A percentile compares a stretch with the other conserved stretches of the same genome.
These are phyloP conservation scores for Blennius ocellaris DNA, from an alignment of 2,113 vertebrate species.

Conservation along the genomic window DNA sequence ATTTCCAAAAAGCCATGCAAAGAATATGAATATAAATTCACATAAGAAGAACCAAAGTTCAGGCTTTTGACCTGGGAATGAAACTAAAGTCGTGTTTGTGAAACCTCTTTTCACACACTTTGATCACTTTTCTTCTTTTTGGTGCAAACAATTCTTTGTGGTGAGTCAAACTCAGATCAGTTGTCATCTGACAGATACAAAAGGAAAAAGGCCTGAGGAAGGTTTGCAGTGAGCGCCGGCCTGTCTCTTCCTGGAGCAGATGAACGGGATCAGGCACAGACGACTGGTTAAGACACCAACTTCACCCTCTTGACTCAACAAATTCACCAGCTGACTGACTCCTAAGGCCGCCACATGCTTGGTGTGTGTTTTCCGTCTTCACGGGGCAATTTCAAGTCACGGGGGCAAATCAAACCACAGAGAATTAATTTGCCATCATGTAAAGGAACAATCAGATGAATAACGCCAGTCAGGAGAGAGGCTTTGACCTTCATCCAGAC, in stretches of 20 bases:
- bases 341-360: slow-evolving; percentile 59
- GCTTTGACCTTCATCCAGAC: too few species aligned
- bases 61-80: slow-evolving; percentile 73
- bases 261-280: slow-evolving; percentile 77
- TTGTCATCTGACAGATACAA: slow-evolving; percentile 53
- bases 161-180: slow-evolving; percentile 69
- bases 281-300: slow-evolving; percentile 78
- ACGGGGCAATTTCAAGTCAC: slow-evolving; percentile 5
- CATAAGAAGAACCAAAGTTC: slow-evolving; percentile 69
- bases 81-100: slow-evolving; percentile 51
- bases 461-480: too few species aligned
- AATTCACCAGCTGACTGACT: slow-evolving; percentile 60
- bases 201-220: slow-evolving; percentile 74
- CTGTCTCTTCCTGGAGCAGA: slow-evolving; percentile 46
- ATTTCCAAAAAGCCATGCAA: slow-evolving; percentile 82
- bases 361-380: slow-evolving; percentile 16
- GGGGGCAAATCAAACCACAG: slow-evolving; percentile 34
- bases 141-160: slow-evolving; percentile 74
- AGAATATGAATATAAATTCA: slow-evolving; percentile 76
- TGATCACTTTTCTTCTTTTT: slow-evolving; percentile 49
- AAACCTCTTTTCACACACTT: slow-evolving; percentile 3
- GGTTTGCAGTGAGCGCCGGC: slow-evolving; percentile 50
- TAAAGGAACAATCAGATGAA: too few species aligned
- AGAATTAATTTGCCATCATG: background rate
- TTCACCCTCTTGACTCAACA: slow-evolving; percentile 70